These are phyloP conservation scores for Sinohyriopsis cumingii DNA, from an alignment of 2,888 invertebrate species.

Conservation along the genomic window DNA sequence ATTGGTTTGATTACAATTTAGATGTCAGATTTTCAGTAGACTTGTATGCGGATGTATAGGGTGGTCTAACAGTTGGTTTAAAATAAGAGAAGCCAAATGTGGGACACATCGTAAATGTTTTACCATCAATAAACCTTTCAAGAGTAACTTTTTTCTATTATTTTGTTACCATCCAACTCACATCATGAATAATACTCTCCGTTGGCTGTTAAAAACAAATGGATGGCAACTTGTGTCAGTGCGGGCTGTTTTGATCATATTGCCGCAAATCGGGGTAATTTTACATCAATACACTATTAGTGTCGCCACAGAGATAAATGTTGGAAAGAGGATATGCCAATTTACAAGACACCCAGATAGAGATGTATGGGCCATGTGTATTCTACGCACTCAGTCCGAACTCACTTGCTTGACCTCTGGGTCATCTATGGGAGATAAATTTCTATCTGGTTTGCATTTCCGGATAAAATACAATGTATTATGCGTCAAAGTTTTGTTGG, in stretches of 20 bases:
- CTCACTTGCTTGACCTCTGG: neutral
- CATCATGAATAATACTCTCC: no score
- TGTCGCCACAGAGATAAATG: conserved; percentile 24
- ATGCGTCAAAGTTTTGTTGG: no score
- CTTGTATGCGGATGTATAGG: no score
- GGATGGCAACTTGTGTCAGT: no score
- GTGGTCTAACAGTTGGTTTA: no score
- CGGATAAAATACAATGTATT: no score
- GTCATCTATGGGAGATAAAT: no score
- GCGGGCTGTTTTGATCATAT: neutral
- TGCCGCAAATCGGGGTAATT: conserved; percentile 12
- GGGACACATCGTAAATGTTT: conserved; percentile 2
- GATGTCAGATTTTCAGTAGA: no score
- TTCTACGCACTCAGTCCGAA: neutral
- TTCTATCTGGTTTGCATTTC: no score
- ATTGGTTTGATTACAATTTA: no score
- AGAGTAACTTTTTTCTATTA: conserved; percentile 2
- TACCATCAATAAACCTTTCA: conserved; percentile 19
- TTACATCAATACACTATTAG: conserved; percentile 30
- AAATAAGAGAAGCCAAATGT: conserved; percentile 1
- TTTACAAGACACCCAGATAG: conserved; percentile 23
- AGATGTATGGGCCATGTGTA: conserved; percentile 30
- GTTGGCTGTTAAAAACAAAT: no score
- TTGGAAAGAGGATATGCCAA: conserved; percentile 31
- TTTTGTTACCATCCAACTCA: neutral